Conservation (phyloP, 2,797 vertebrate genomes). For the Falco biarmicus region DNA sequence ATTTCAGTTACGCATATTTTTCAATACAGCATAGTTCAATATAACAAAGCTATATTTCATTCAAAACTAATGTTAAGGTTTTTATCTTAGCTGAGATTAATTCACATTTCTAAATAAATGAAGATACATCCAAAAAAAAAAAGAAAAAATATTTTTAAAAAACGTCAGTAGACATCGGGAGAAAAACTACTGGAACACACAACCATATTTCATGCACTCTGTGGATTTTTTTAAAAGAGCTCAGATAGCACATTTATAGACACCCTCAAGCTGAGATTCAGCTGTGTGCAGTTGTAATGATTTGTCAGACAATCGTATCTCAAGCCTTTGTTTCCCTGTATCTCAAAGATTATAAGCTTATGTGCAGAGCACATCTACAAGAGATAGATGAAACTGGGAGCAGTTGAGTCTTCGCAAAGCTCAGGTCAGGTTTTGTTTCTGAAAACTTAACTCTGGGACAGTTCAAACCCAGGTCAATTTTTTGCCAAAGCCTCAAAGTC, state of each 20-base stretch:
- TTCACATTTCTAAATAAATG: neutral
- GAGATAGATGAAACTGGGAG: neutral
- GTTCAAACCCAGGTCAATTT: constrained; percentile 48
- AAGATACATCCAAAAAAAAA: neutral
- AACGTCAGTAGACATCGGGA: neutral
- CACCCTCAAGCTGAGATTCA: neutral
- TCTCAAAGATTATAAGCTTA: neutral
- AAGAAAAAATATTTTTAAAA: neutral
- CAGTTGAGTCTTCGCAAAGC: neutral
- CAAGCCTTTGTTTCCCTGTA: neutral
- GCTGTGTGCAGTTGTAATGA: neutral
- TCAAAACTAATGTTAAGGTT: neutral
- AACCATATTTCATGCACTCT: neutral
- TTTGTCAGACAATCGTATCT: neutral
- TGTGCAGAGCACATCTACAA: neutral
- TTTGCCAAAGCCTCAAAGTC: neutral
- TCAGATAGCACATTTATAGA: neutral
- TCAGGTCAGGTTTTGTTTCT: neutral
- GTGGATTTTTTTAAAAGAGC: neutral
- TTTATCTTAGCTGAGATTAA: neutral
- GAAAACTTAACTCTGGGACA: neutral
- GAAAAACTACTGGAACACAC: neutral
- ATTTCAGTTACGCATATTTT: neutral
- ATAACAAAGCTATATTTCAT: neutral
- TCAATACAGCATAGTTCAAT: neutral